These are phyloP conservation scores for Alca torda DNA, from an alignment of 2,797 vertebrate species.

Conservation along the genomic window DNA sequence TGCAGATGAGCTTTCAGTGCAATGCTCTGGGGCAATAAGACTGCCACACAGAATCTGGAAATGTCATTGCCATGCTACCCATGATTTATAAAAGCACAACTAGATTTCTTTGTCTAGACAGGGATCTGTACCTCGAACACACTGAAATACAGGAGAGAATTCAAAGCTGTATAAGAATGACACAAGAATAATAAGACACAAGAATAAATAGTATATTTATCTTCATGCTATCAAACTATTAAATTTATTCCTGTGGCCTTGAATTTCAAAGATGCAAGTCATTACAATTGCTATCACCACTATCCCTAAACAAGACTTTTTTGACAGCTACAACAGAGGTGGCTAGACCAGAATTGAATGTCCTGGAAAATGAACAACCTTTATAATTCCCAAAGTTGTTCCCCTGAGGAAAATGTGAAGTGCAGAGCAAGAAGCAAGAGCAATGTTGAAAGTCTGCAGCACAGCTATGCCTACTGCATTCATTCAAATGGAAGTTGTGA, in stretches of 20 bases:
- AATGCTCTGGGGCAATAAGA: background rate
- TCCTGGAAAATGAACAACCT: background rate
- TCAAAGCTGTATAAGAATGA: background rate
- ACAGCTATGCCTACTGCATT: background rate
- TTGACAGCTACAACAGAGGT: background rate
- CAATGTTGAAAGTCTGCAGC: background rate
- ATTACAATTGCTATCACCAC: background rate
- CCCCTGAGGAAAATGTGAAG: background rate
- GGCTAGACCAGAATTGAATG: background rate
- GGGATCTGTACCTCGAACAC: background rate
- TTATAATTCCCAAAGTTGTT: background rate
- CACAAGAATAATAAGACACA: background rate
- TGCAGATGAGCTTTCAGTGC: background rate
- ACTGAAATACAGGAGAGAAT: background rate
- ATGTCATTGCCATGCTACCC: background rate
- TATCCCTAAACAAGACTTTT: background rate
- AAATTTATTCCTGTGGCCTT: background rate
- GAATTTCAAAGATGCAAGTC: background rate
- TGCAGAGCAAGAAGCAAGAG: background rate
- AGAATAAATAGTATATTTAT: background rate
- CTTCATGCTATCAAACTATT: background rate
- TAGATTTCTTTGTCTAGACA: background rate
- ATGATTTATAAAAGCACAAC: background rate
- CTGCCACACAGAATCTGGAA: background rate
- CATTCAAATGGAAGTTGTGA: background rate